Percentiles rank a stretch among this genome's conserved stretches.
Conservation (phyloP, 2,113 vertebrate genomes). For the Prionailurus viverrinus region DNA sequence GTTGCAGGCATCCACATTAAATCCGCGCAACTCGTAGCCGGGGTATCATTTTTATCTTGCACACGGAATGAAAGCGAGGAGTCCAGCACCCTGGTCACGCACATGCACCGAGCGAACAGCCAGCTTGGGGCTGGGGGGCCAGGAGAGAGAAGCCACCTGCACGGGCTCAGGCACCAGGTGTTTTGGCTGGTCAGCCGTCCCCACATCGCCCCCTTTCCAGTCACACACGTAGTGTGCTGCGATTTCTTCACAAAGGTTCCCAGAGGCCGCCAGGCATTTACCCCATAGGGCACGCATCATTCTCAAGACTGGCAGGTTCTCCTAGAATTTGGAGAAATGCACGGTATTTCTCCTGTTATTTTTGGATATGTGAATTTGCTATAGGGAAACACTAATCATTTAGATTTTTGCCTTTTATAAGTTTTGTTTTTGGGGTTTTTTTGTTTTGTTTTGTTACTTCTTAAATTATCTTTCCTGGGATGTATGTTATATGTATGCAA, state of each 20-base stretch:
- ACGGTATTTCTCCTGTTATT: not conserved
- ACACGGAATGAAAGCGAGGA: rapidly evolving
- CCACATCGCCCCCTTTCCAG: not conserved
- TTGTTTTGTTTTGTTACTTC: not conserved
- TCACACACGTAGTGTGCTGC: rapidly evolving
- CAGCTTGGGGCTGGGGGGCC: rapidly evolving
- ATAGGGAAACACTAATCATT: not conserved
- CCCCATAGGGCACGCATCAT: rapidly evolving
- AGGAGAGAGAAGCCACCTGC: rapidly evolving
- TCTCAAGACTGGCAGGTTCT: not conserved
- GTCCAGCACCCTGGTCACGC: rapidly evolving
- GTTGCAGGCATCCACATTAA: rapidly evolving
- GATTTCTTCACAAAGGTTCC: not conserved
- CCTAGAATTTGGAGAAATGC: not conserved
- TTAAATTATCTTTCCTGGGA: not conserved
- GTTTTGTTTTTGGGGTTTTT: not conserved
- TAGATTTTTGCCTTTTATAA: not conserved
- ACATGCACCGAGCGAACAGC: rapidly evolving
- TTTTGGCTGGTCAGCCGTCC: rapidly evolving
- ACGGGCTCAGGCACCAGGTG: rapidly evolving
- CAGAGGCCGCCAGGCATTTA: rapidly evolving
- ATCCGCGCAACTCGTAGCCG: rapidly evolving
- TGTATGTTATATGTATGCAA: no score
- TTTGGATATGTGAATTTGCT: not conserved
- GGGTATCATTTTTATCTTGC: rapidly evolving